phyloP scores from a whole-genome alignment of 2,797 vertebrate genomes.

The Rhynchotus rufescens region DNA sequence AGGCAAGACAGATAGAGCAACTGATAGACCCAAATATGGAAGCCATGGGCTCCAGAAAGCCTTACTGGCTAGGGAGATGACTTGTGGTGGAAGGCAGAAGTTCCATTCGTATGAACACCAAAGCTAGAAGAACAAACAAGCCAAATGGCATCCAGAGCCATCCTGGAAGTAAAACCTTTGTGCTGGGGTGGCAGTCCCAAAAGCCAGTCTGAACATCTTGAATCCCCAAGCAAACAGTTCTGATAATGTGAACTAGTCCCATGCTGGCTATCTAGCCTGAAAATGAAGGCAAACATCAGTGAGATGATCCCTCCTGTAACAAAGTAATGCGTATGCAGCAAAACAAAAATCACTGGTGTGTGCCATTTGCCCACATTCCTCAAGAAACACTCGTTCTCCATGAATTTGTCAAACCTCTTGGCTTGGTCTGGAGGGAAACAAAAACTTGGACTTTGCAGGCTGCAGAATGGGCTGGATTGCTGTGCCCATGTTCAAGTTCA shows the following conservation, averaged over 20 bases:
- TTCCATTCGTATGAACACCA: not conserved
- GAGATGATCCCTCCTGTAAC: not conserved
- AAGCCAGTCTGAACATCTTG: not conserved
- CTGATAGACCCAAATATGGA: not conserved
- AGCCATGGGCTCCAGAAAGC: not conserved
- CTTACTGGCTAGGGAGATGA: not conserved
- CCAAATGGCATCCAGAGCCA: not conserved
- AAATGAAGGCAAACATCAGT: not conserved
- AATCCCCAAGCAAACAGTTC: not conserved
- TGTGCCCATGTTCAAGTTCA: rapidly evolving
- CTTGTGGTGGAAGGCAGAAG: not conserved
- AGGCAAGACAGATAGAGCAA: not conserved
- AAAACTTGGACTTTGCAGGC: not conserved
- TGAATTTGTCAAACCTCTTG: constrained; percentile 11
- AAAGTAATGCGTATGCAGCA: not conserved
- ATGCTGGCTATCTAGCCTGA: not conserved
- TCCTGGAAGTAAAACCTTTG: not conserved
- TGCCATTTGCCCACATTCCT: constrained; percentile 33
- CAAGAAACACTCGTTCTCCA: not conserved
- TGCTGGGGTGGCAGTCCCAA: not conserved
- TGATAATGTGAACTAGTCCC: not conserved
- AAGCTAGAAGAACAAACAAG: not conserved
- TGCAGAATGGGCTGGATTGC: not conserved
- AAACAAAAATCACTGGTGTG: not conserved
- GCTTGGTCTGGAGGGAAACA: not conserved